phyloP scores from a whole-genome alignment of 2,888 invertebrate genomes.

The Pandemis cinnamomeana region DNA sequence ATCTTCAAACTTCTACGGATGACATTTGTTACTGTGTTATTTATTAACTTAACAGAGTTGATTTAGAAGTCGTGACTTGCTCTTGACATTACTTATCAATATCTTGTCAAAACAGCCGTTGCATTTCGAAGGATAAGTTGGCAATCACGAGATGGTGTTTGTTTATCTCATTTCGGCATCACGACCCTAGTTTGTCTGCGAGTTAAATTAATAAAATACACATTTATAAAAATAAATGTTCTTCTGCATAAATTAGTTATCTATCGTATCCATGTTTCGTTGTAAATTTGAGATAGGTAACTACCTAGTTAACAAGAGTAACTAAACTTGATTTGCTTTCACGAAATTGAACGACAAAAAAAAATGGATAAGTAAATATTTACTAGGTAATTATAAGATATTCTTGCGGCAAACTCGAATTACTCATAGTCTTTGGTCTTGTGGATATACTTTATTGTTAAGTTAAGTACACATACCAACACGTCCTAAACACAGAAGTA shows the following conservation, averaged over 20 bases:
- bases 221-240: neutral
- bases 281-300: neutral
- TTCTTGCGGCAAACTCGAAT: too few relatives aligned
- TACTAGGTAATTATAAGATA: too few relatives aligned
- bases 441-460: too few relatives aligned
- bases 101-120: conserved; percentile 39
- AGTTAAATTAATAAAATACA: conserved; percentile 26
- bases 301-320: too few relatives aligned
- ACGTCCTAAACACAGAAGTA: too few relatives aligned
- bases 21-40: conserved; percentile 6
- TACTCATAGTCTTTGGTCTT: too few relatives aligned
- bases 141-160: conserved; percentile 52
- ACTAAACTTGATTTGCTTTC: too few relatives aligned
- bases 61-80: conserved; percentile 34
- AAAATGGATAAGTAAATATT: too few relatives aligned
- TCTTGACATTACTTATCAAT: conserved; percentile 41
- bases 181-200: conserved; percentile 43
- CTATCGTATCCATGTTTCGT: neutral
- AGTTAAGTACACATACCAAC: too few relatives aligned
- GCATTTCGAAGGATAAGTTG: conserved; percentile 44
- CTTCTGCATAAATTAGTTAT: neutral
- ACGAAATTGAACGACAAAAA: too few relatives aligned
- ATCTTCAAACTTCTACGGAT: neutral
- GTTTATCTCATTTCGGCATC: conserved; percentile 46
- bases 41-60: conserved; percentile 15